phyloP scores from a whole-genome alignment of 2,888 invertebrate species.

The Caenorhabditis parvicauda region DNA sequence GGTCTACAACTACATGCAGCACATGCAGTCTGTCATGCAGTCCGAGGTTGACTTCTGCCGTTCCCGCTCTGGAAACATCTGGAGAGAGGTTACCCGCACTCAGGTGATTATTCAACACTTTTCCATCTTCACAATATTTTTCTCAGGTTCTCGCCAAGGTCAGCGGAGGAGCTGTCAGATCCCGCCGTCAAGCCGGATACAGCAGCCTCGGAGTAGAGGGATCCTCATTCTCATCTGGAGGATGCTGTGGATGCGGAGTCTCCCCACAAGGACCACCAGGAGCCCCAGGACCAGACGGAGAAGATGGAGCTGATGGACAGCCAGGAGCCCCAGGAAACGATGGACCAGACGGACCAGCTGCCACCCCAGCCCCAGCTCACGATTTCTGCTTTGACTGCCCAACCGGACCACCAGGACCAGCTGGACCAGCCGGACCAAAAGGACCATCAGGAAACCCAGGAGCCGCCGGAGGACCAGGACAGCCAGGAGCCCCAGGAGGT shows the following conservation, averaged over 20 bases:
- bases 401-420: constrained; percentile 45
- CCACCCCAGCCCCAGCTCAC: constrained; percentile 44
- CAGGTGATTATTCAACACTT: no score
- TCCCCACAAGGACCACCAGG: constrained; percentile 42
- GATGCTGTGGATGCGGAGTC: constrained; percentile 47
- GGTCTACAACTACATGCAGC: constrained; percentile 56
- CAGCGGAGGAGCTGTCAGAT: constrained; percentile 37
- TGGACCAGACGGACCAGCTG: constrained; percentile 51
- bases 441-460: constrained; percentile 48
- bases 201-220: constrained; percentile 30
- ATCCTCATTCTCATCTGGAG: constrained; percentile 23
- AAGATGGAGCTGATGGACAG: constrained; percentile 40
- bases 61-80: constrained; percentile 49
- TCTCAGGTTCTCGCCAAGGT: constrained; percentile 40
- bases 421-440: constrained; percentile 46
- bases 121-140: no score
- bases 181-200: constrained; percentile 43
- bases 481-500: constrained; percentile 31
- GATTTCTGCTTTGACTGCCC: constrained; percentile 50
- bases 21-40: constrained; percentile 48
- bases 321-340: constrained; percentile 48
- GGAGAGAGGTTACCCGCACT: constrained; percentile 51
- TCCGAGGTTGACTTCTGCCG: constrained; percentile 50
- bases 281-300: constrained; percentile 39
- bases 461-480: constrained; percentile 35